These are phyloP conservation scores for Clytia hemisphaerica DNA, from an alignment of 30 jellyfish, hydroid and myxozoan genomes.

Conservation along the genomic window DNA sequence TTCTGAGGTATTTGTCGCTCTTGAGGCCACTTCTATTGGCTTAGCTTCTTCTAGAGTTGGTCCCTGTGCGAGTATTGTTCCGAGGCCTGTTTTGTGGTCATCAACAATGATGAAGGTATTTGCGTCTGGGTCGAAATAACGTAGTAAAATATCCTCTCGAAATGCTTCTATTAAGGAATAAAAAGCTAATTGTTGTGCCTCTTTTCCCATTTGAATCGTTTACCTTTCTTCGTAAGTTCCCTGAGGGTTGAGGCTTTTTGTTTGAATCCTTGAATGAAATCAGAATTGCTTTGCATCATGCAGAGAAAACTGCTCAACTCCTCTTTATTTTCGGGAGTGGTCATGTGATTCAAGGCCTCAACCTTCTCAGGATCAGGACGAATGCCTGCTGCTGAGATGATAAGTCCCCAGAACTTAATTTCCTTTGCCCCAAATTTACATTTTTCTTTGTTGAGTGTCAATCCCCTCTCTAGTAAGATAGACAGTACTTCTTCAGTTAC, in stretches of 20 bases:
- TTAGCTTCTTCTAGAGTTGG: too few species aligned
- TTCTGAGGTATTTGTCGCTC: too few species aligned
- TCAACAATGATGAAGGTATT: conserved; percentile 25
- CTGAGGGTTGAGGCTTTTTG: neutral
- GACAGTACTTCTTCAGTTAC: neutral
- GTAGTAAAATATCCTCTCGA: neutral
- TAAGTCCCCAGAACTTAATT: neutral
- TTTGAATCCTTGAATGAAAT: neutral
- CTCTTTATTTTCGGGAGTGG: neutral
- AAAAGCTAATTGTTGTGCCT: neutral
- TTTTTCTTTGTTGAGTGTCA: too few species aligned
- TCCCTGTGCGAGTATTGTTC: too few species aligned
- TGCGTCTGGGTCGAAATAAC: conserved; percentile 32
- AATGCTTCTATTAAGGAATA: neutral
- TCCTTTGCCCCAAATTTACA: too few species aligned
- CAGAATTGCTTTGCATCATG: neutral
- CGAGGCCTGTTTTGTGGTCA: conserved; percentile 31
- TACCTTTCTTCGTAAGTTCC: neutral
- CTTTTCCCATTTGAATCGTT: conserved; percentile 19
- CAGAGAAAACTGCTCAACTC: neutral
- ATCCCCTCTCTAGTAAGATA: neutral
- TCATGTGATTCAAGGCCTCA: neutral
- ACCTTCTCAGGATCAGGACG: neutral
- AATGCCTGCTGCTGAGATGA: neutral
- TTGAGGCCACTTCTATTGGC: too few species aligned